Evolutionary conservation across 2,888 invertebrate species (phyloP).

Genomic region (Choreutis nemorana): DNA sequence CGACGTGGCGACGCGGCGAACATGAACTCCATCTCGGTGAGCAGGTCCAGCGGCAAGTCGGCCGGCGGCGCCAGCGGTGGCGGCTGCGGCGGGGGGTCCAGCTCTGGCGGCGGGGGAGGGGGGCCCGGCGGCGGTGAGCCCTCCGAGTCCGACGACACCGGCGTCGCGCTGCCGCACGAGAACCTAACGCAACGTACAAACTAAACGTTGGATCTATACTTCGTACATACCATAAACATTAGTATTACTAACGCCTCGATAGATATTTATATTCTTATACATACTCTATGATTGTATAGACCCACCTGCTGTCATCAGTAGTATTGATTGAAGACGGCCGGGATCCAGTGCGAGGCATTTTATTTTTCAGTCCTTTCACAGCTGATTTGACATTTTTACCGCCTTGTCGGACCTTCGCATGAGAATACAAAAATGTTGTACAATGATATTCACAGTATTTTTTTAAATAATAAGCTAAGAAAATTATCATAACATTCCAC

Average conservation of each 20-base stretch:
- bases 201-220: not conserved
- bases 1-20: slow-evolving; percentile 30
- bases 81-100: slow-evolving; percentile 30
- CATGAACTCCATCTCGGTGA: slow-evolving; percentile 52
- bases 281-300: slow-evolving; percentile 1
- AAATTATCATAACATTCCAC: not conserved
- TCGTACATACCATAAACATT: too few species aligned
- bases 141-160: slow-evolving; percentile 49
- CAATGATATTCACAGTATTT: slow-evolving; percentile 1
- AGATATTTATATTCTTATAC: not conserved
- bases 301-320: slow-evolving; percentile 51
- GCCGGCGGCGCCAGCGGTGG: slow-evolving; percentile 28
- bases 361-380: slow-evolving; percentile 48
- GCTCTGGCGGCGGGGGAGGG: slow-evolving; percentile 31
- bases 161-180: slow-evolving; percentile 52
- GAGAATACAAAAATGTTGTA: not conserved
- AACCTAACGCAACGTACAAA: slow-evolving; percentile 22
- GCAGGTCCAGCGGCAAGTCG: slow-evolving; percentile 41
- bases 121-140: slow-evolving; percentile 33
- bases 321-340: slow-evolving; percentile 49
- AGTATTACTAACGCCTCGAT: too few species aligned
- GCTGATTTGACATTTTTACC: slow-evolving; percentile 55
- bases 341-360: slow-evolving; percentile 48
- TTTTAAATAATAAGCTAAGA: slow-evolving; percentile 1
- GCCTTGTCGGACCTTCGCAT: slow-evolving; percentile 46